Evolutionary conservation across 2,113 vertebrate genomes (phyloP).

Genomic region (Hirundichthys speculiger): DNA sequence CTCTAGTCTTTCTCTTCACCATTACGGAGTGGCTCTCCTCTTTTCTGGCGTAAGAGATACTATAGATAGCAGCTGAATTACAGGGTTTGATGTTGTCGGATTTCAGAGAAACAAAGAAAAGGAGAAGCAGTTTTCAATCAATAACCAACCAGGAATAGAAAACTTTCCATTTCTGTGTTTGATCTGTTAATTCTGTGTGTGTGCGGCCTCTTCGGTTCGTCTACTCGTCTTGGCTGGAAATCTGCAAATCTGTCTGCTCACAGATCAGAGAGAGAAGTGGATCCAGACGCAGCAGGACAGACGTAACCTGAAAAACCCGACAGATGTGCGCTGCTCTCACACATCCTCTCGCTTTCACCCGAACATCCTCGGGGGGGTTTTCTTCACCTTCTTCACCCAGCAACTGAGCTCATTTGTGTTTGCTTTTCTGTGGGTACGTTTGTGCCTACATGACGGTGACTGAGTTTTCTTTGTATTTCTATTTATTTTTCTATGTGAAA

Average conservation of each 20-base stretch:
- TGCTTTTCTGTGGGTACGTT: no score
- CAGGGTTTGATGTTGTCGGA: slow-evolving; percentile 48
- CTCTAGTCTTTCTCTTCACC: slow-evolving; percentile 55
- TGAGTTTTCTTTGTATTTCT: not conserved
- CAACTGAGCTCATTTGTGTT: no score
- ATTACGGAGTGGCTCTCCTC: slow-evolving; percentile 52
- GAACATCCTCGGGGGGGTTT: slow-evolving; percentile 22
- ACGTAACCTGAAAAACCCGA: slow-evolving; percentile 30
- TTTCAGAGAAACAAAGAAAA: slow-evolving; percentile 29
- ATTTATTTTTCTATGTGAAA: not conserved
- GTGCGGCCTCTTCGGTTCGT: slow-evolving; percentile 41
- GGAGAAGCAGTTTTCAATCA: slow-evolving; percentile 8
- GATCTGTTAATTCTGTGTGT: slow-evolving; percentile 20
- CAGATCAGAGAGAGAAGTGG: slow-evolving; percentile 60
- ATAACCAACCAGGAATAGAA: slow-evolving; percentile 18
- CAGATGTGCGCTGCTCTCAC: slow-evolving; percentile 52
- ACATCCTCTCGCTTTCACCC: slow-evolving; percentile 32
- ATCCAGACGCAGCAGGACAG: slow-evolving; percentile 33
- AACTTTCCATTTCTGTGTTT: slow-evolving; percentile 3
- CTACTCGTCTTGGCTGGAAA: slow-evolving; percentile 37
- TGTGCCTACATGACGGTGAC: not conserved
- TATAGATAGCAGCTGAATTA: slow-evolving; percentile 51
- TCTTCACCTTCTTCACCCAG: slow-evolving; percentile 14
- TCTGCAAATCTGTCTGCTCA: slow-evolving; percentile 60
- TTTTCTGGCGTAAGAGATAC: slow-evolving; percentile 59